Conservation (phyloP, 2,113 vertebrate species). For the Microcebus ravelobensis region DNA sequence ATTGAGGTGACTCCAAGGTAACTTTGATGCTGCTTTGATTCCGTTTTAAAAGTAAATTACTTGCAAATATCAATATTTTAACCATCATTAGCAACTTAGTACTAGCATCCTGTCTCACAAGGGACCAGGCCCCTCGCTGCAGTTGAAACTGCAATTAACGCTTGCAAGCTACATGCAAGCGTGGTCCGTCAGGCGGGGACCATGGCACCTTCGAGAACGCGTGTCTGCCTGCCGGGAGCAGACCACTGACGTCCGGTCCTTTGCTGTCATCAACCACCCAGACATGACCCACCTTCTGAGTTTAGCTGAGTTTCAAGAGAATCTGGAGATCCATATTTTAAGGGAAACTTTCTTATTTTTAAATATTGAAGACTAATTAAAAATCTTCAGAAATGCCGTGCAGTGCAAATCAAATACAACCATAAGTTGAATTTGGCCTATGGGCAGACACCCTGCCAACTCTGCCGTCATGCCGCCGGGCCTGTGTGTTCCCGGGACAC, state of each 20-base stretch:
- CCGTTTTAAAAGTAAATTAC: background rate
- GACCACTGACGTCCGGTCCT: background rate
- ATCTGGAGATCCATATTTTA: background rate
- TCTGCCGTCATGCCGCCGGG: background rate
- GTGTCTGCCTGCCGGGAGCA: background rate
- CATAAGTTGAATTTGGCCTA: background rate
- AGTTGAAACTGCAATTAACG: background rate
- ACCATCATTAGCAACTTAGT: background rate
- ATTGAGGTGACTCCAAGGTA: background rate
- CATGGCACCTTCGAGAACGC: background rate
- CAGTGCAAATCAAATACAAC: background rate
- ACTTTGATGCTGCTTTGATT: background rate
- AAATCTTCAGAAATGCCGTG: background rate
- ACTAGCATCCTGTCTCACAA: background rate
- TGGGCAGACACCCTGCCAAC: background rate
- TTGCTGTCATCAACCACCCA: accelerated
- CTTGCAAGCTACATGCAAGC: background rate
- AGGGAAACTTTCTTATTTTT: background rate
- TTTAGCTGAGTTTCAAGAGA: background rate
- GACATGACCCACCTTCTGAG: background rate
- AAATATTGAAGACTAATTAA: background rate
- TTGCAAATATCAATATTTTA: background rate
- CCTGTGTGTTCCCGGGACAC: background rate
- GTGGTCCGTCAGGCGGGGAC: background rate
- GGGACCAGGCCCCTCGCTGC: background rate